phyloP scores from a whole-genome alignment of 2,888 invertebrate genomes.

The Thymelicus acteon region DNA sequence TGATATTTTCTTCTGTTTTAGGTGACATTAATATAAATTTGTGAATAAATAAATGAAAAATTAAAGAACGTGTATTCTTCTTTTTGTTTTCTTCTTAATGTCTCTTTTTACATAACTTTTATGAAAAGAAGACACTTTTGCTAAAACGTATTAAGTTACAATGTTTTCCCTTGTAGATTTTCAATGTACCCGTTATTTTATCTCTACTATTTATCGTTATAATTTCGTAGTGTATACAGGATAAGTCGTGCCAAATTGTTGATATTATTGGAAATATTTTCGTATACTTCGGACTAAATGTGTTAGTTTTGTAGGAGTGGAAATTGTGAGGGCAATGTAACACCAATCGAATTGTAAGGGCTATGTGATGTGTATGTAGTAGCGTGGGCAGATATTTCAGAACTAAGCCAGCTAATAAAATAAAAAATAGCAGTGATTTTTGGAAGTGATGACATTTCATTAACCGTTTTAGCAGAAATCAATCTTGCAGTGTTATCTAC shows the following conservation, averaged over 20 bases:
- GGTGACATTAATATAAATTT: no score
- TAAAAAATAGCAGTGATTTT: no score
- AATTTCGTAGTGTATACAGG: conserved; percentile 31
- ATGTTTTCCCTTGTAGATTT: conserved; percentile 43
- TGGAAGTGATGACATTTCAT: no score
- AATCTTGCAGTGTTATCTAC: no score
- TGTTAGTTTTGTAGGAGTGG: conserved; percentile 40
- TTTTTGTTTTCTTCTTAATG: not conserved
- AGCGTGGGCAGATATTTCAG: conserved; percentile 17
- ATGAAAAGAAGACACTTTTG: not conserved
- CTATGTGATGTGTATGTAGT: conserved; percentile 10
- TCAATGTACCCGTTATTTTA: conserved; percentile 49
- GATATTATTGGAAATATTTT: conserved; percentile 55
- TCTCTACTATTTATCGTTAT: conserved; percentile 39
- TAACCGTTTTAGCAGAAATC: no score
- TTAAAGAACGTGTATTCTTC: not conserved
- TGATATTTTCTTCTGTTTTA: no score
- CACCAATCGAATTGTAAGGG: conserved; percentile 66
- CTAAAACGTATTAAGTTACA: conserved; percentile 30
- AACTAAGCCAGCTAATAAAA: not conserved
- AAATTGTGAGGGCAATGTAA: conserved; percentile 64
- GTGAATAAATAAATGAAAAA: no score
- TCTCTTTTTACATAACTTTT: no score
- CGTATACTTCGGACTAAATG: conserved; percentile 39
- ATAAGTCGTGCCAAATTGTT: conserved; percentile 78